These are phyloP conservation scores for Sylvicola fuscatus DNA, from an alignment of 2,888 invertebrate genomes.

Conservation along the genomic window DNA sequence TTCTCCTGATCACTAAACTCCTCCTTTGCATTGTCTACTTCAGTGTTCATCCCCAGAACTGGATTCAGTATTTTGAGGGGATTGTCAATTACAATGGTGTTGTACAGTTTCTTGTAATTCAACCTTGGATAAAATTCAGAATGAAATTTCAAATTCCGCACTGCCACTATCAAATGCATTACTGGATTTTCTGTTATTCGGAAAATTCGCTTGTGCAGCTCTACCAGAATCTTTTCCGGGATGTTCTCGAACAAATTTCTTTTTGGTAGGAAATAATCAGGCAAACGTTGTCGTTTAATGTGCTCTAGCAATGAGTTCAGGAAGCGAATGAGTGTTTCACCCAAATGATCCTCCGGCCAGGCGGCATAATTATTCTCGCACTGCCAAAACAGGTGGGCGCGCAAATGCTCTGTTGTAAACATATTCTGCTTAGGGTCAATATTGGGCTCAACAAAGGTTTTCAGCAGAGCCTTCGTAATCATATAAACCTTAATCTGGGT, in stretches of 20 bases:
- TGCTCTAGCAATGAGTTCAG: conserved; percentile 38
- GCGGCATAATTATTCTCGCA: conserved; percentile 47
- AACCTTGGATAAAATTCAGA: conserved; percentile 42
- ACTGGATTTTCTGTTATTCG: conserved; percentile 51
- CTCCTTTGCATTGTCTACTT: conserved; percentile 26
- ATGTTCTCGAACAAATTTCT: conserved; percentile 55
- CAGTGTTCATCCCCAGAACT: conserved; percentile 20
- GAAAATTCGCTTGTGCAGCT: conserved; percentile 43
- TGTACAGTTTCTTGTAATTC: conserved; percentile 35
- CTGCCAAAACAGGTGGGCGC: conserved; percentile 56
- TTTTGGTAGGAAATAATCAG: conserved; percentile 51
- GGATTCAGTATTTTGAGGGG: conserved; percentile 30
- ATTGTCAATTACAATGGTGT: conserved; percentile 34
- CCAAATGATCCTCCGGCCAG: conserved; percentile 56
- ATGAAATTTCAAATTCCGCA: conserved; percentile 44
- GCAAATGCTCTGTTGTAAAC: conserved; percentile 42
- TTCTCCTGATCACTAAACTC: conserved; percentile 23
- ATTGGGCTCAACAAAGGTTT: conserved; percentile 46
- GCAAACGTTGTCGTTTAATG: conserved; percentile 37
- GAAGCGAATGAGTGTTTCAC: conserved; percentile 40
- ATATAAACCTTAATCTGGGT: conserved; percentile 51
- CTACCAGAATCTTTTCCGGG: conserved; percentile 37
- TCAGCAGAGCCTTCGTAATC: conserved; percentile 44
- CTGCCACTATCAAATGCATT: conserved; percentile 43
- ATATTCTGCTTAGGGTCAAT: conserved; percentile 38